A percentile compares a stretch with the other conserved stretches of the same genome.
phyloP scores from a whole-genome alignment of 2,113 vertebrate species.

The Galemys pyrenaicus region DNA sequence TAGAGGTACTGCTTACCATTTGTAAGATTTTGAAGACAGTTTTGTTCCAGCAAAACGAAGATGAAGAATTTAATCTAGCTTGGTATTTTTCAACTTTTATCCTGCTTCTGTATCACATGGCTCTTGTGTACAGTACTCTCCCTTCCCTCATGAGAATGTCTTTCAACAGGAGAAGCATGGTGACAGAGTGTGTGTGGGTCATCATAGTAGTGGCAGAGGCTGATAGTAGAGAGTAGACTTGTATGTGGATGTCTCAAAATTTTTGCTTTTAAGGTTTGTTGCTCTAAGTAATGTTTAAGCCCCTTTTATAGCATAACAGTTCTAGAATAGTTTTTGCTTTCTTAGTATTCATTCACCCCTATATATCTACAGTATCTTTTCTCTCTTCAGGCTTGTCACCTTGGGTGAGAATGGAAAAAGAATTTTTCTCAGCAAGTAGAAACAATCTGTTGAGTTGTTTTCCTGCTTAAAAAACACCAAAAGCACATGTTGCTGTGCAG shows the following conservation, averaged over 20 bases:
- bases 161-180: background rate
- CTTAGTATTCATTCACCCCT: background rate
- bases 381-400: background rate
- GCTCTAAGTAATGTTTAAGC: background rate
- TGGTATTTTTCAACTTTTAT: background rate
- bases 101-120: background rate
- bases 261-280: background rate
- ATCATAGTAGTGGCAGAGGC: background rate
- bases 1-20: background rate
- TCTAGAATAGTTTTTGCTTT: background rate
- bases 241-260: background rate
- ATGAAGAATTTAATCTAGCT: background rate
- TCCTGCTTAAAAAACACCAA: slow-evolving; percentile 17
- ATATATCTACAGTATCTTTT: background rate
- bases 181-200: background rate
- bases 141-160: background rate
- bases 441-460: slow-evolving; percentile 23
- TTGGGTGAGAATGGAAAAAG: slow-evolving; percentile 12
- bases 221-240: background rate
- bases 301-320: background rate
- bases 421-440: slow-evolving; percentile 44
- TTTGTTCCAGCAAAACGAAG: background rate
- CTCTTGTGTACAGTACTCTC: background rate
- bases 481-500: background rate
- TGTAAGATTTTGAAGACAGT: background rate